phyloP scores from a whole-genome alignment of 2,113 vertebrate genomes.

The Cathartes aura region DNA sequence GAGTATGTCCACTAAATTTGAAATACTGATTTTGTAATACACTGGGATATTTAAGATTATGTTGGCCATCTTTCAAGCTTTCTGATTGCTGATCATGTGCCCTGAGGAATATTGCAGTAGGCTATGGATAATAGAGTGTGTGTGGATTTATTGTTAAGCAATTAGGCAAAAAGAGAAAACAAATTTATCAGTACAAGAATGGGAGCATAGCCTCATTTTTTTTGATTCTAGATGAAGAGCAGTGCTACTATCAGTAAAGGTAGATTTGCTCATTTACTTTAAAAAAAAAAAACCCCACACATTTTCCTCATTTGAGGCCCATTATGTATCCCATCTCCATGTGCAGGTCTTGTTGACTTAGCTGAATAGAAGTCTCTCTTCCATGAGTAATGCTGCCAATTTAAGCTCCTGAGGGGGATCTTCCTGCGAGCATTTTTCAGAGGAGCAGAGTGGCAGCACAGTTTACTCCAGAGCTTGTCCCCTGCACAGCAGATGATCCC shows the following conservation, averaged over 20 bases:
- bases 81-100: slow-evolving; percentile 49
- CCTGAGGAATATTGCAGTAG: slow-evolving; percentile 36
- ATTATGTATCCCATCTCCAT: background rate
- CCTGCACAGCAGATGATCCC: background rate
- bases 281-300: no score
- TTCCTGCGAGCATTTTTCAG: background rate
- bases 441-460: background rate
- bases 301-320: background rate
- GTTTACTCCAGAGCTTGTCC: background rate
- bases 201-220: background rate
- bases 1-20: slow-evolving; percentile 57
- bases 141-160: slow-evolving; percentile 57
- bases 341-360: background rate
- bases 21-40: slow-evolving; percentile 67
- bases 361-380: background rate
- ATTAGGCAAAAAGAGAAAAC: slow-evolving; percentile 59
- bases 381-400: background rate
- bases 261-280: background rate
- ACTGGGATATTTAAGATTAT: slow-evolving; percentile 60
- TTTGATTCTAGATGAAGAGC: background rate
- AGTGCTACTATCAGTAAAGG: background rate
- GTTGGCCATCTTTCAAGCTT: slow-evolving; percentile 51
- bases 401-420: background rate
- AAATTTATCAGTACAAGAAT: slow-evolving; percentile 24
- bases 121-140: slow-evolving; percentile 22